Base-by-base conservation (phyloP, 2,797 vertebrate genomes). In the Lutjanus argentimaculatus region DNA sequence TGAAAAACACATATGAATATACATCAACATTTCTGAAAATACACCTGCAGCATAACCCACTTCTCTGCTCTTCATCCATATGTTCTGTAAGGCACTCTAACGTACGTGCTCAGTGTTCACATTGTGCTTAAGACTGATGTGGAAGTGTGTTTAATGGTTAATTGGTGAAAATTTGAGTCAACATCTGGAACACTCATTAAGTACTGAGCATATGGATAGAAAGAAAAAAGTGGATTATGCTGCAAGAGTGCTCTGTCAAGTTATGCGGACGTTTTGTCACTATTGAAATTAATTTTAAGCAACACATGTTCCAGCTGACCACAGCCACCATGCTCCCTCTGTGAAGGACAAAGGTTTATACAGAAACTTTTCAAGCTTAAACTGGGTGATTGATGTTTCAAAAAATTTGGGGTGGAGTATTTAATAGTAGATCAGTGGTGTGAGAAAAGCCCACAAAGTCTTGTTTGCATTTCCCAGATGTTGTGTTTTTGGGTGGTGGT, bases 31-130 rank as follows among this genome's bases (percentile, higher is more conserved):
- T 13, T 83, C 42, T 59, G 15, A 73, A 40, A 30, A 4, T 36
- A 7, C 67, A 56, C 45, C 49, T 68, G 55, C 46, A 40, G 36
- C 16, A n/a, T 53, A 43, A 53, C 72, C 43, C 17, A 59, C 52
- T 71, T 70, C 48, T 79, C 56, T 68, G 76, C 40, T 59, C 42
- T 65, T 12, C 48, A 52, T 61, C 66, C 30, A 75, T 36, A 40
- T 17, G 8, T 36, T 61, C 59, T 45, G 9, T 61, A 11, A 69
- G 58, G 43, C 16, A n/a, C 51, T 45, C 45, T 71, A n/a, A 66
- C 80, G 49, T 48, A 67, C 61, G 71, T 25, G 49, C 74, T 25
- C 25, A 25, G 25, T 64, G 63, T 30, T 74, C 48, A 15, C 22
- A 71, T 40, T 81, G 55, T 48, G 48, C 9, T 56, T 69, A 67